Base-by-base conservation (phyloP, 37 sponge, comb jelly and placozoan species). In the Lycopodina hypogea region DNA sequence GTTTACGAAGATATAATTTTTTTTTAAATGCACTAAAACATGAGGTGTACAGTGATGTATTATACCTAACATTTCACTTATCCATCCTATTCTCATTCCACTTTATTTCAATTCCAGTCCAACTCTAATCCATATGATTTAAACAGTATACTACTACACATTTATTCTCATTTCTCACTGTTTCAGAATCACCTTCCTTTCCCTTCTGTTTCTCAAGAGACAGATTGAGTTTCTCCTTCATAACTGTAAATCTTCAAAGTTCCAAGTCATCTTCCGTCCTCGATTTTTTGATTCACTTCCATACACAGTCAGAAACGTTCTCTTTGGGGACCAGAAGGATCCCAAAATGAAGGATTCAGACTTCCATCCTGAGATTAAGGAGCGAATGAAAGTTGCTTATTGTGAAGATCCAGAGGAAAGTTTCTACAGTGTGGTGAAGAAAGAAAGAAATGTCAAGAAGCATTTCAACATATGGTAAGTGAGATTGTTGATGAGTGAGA, bases 211-310 rank as follows among this genome's bases (percentile, higher is more conserved):
- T 38, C 39, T 84, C 58, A 77, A 65, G 32, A 30, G 60, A 19
- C 42, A 68, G 19, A 22, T 84, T 22, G 32, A 24, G 1, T 23
- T 39, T n/a, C 70, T 71, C 2, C 59, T 84, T 3, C 18, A 77
- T 28, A 48, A 77, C 15, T 76, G 63, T 26, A 17, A 77, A 62
- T 30, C 3, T 26, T 68, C 71, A 19, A 84, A 84, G 63, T 70
- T 77, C 24, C 66, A 78, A 28, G 53, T 78, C 11, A 64, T 78
- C 19, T 78, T 64, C 37, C 78, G 40, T 30, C 78, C 78, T 41
- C 51, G 63, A 21, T 41, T 28, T 29, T 15, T 61, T 12, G 78
- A 78, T 67, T 1, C 12, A 8, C 53, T 73, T 32, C 74, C 74
- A 18, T 24, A 18, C 21, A 24, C 6, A 30, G 3, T 73, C 14